These are phyloP conservation scores for Aurelia sp. DNA, from an alignment of 30 jellyfish, hydroid and myxozoan species.

Conservation along the genomic window DNA sequence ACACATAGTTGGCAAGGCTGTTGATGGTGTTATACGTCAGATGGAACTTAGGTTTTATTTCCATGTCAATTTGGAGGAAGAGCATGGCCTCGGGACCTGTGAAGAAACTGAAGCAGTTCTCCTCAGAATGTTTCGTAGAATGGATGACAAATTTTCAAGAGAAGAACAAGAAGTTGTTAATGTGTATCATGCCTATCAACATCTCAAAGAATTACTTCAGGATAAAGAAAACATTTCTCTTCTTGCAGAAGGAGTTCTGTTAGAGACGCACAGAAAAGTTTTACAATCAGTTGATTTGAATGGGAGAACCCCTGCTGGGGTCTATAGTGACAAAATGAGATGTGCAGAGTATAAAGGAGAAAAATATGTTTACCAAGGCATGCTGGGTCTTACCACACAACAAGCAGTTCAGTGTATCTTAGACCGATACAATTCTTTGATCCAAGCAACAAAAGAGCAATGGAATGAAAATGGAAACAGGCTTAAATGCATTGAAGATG, in stretches of 20 bases:
- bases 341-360: constrained; percentile 28
- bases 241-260: constrained; percentile 6
- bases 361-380: constrained; percentile 1
- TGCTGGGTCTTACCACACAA: not conserved
- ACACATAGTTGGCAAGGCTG: not conserved
- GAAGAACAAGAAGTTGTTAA: constrained; percentile 20
- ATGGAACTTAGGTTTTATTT: constrained; percentile 1
- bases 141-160: not conserved
- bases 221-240: not conserved
- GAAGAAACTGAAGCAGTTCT: constrained; percentile 10
- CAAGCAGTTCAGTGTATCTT: not conserved
- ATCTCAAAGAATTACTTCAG: constrained; percentile 4
- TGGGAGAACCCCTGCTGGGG: constrained; percentile 14
- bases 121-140: no score
- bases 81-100: constrained; percentile 17
- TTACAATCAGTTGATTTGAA: not conserved
- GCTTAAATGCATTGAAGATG: not conserved
- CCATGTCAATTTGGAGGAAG: constrained; percentile 31
- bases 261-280: not conserved
- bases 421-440: constrained; percentile 29
- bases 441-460: not conserved
- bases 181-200: not conserved
- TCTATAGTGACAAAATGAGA: constrained; percentile 4
- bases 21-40: no score
- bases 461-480: not conserved